Evolutionary conservation across 1,140 invertebrate species (phyloP).

Genomic region (Cotesia chilonis): DNA sequence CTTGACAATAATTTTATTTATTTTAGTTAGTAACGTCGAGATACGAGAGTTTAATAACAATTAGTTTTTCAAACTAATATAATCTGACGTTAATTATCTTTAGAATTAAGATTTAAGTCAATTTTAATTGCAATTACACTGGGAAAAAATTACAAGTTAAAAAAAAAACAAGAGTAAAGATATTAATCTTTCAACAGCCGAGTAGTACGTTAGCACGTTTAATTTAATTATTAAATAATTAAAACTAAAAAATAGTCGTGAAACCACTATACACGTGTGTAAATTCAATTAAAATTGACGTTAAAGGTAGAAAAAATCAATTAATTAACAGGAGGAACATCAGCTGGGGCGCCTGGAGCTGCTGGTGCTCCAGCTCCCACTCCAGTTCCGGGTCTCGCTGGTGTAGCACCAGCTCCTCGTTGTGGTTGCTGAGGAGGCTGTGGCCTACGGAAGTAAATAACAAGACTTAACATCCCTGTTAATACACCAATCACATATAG

Average conservation of each 20-base stretch:
- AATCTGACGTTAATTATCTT: slow-evolving; percentile 3
- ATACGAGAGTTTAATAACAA: neutral
- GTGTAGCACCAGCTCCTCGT: slow-evolving; percentile 20
- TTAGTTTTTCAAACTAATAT: slow-evolving; percentile 15
- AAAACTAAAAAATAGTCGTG: neutral
- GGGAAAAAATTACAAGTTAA: neutral
- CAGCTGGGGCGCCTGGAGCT: neutral
- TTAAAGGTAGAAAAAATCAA: neutral
- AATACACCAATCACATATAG: slow-evolving; percentile 88
- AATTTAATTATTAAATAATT: neutral
- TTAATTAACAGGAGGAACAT: neutral
- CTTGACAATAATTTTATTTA: slow-evolving; percentile 29
- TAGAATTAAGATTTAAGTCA: neutral
- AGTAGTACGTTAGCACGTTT: too few species aligned
- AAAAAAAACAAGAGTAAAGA: neutral
- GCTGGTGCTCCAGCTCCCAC: neutral
- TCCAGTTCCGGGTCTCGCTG: neutral
- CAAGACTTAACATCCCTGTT: slow-evolving; percentile 80
- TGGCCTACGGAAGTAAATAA: slow-evolving; percentile 81
- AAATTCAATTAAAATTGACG: neutral
- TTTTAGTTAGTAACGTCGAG: slow-evolving; percentile 17
- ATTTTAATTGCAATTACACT: slow-evolving; percentile 7
- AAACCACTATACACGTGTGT: neutral
- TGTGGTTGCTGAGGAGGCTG: slow-evolving; percentile 58
- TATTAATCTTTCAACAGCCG: neutral